Percentiles rank a stretch among this genome's conserved stretches.
These are phyloP conservation scores for Dipodomys ordii DNA, from an alignment of 2,113 vertebrate species.

Conservation along the genomic window DNA sequence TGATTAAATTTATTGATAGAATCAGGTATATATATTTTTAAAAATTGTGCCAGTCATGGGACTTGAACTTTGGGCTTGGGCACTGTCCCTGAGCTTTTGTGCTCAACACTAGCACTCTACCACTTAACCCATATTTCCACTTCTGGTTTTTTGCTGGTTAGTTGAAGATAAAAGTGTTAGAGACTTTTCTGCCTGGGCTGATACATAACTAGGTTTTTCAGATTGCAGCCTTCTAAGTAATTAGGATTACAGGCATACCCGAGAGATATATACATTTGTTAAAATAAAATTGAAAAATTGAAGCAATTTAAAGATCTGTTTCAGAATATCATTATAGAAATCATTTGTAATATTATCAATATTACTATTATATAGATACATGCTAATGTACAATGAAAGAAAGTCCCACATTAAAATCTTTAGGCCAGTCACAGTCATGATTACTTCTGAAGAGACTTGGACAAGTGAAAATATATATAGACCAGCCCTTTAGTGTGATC, in stretches of 20 bases:
- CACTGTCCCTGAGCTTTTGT: too few relatives aligned
- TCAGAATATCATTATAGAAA: slow-evolving; percentile 72
- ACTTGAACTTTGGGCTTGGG: too few relatives aligned
- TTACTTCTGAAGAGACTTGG: slow-evolving; percentile 70
- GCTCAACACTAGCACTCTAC: too few relatives aligned
- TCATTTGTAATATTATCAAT: slow-evolving; percentile 65
- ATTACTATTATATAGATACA: slow-evolving; percentile 61
- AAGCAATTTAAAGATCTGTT: slow-evolving; percentile 74
- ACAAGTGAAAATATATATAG: slow-evolving; percentile 77
- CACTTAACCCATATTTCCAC: too few relatives aligned
- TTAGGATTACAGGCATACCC: too few relatives aligned
- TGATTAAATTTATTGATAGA: slow-evolving; percentile 18
- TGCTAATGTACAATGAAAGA: slow-evolving; percentile 76
- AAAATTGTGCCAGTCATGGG: too few relatives aligned
- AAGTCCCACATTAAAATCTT: slow-evolving; percentile 84
- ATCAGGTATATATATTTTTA: neutral
- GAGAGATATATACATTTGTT: neutral
- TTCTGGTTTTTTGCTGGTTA: too few relatives aligned
- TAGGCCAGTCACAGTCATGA: slow-evolving; percentile 60
- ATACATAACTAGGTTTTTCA: too few relatives aligned
- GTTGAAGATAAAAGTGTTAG: too few relatives aligned
- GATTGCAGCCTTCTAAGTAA: too few relatives aligned
- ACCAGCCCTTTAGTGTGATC: slow-evolving; percentile 53
- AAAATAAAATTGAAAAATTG: slow-evolving; percentile 62
- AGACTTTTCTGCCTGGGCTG: too few relatives aligned